A percentile compares a stretch with the other conserved stretches of the same genome.
Evolutionary conservation across 2,797 vertebrate genomes (phyloP).

Genomic region (Okamejei kenojei): DNA sequence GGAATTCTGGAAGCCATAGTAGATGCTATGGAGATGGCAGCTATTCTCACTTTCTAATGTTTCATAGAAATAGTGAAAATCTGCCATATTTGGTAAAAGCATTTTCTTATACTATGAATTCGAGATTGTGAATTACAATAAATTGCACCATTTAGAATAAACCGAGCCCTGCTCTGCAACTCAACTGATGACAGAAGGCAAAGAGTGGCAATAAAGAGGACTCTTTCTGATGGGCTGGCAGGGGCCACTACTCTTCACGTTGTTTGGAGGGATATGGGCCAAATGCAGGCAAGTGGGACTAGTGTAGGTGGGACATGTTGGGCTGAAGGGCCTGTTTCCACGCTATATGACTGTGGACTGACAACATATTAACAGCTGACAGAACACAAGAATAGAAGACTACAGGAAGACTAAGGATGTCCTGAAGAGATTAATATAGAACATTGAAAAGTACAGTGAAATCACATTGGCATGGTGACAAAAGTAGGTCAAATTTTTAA

Average conservation of each 20-base stretch:
- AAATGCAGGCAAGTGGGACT: too few relatives aligned
- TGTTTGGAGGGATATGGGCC: too few relatives aligned
- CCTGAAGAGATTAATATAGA: background rate
- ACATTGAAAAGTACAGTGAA: background rate
- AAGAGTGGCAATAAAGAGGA: too few relatives aligned
- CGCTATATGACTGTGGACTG: too few relatives aligned
- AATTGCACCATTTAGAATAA: too few relatives aligned
- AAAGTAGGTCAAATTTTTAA: background rate
- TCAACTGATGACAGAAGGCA: too few relatives aligned
- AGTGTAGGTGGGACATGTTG: too few relatives aligned
- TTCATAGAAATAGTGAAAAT: background rate
- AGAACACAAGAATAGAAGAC: background rate
- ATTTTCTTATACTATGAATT: background rate
- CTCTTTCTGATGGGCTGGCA: too few relatives aligned
- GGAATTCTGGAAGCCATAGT: background rate
- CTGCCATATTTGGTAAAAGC: background rate
- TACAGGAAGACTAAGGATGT: background rate
- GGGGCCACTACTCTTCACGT: too few relatives aligned
- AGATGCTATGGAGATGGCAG: background rate
- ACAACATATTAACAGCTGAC: background rate
- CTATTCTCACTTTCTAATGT: background rate
- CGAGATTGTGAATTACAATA: too few relatives aligned
- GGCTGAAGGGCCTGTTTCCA: too few relatives aligned
- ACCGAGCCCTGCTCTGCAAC: too few relatives aligned
- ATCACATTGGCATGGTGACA: background rate